Evolutionary conservation across 2,113 vertebrate genomes (phyloP), one percentile per base, ranked within the genome.

Genomic region (Herpetotheres cachinnans): DNA sequence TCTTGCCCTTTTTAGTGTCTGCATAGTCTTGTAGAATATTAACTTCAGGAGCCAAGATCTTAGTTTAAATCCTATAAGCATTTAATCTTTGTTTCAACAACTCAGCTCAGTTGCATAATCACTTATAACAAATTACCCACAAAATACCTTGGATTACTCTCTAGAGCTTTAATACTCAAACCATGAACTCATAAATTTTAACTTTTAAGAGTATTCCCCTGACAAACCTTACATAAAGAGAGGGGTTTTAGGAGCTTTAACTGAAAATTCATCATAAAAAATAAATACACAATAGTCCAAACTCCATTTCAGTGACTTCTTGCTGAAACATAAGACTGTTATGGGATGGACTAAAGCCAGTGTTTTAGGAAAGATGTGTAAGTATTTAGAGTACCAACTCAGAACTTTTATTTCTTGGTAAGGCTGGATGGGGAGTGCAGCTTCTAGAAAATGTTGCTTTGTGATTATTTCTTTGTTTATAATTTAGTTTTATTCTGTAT

Each of bases 61-160:
- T 72, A 86, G 84, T 24, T 93, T 58, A 86, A 96, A 93, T 90
- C 85, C 82, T 82, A 15, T 82, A 90, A 96, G 88, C 55, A 49
- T 89, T 95, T 95, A 91, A 93, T 95, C 88, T 82, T 73, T 3
- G 0, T 84, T 91, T 87, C 89, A 87, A 84, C 59, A 91, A 86
- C 63, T 65, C 38, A 91, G 50, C 59, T 93, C 49, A 38, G 73
- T 72, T 95, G 77, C 40, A 21, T 84, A 95, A 91, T 95, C 63
- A 61, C 65, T 91, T 81, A 22, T 11, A 81, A 84, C 49, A 91
- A 95, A 93, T 95, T 86, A 80, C 81, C 34, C 76, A 62, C 80
- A 49, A 78, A 94, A 86, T 73, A 77, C 38, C 77, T 86, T 77
- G 67, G 54, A 89, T 95, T 86, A 81, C 65, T 93, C 81, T 89